Evolutionary conservation across 2,888 invertebrate genomes (phyloP).

Genomic region (Monoplex corrugatus): DNA sequence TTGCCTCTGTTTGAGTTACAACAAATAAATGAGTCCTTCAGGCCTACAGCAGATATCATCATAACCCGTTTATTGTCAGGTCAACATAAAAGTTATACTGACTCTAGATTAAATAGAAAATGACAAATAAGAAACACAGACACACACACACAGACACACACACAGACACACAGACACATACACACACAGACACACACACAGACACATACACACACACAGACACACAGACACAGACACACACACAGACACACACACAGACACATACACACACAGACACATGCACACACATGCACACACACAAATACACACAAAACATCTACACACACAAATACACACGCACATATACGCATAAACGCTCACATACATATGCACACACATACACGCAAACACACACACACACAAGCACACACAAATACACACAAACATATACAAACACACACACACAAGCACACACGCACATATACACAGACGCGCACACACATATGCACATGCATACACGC

Average conservation of each 20-base stretch:
- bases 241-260: neutral
- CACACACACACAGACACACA: neutral
- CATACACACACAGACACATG: neutral
- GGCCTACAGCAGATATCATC: too few species aligned
- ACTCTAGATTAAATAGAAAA: too few species aligned
- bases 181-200: neutral
- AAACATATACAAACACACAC: too few species aligned
- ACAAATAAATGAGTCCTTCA: too few species aligned
- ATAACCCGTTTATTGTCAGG: too few species aligned
- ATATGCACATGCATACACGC: too few species aligned
- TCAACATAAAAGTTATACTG: too few species aligned
- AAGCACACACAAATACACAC: too few species aligned
- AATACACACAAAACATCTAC: neutral
- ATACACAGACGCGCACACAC: too few species aligned
- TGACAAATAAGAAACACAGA: too few species aligned
- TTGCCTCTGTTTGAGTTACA: too few species aligned
- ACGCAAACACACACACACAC: neutral
- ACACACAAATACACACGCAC: slow-evolving; percentile 6
- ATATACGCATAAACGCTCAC: neutral
- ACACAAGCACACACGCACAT: too few species aligned
- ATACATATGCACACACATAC: neutral
- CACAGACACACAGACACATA: neutral
- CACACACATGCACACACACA: neutral
- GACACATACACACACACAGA: neutral
- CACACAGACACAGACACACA: neutral